Conservation (phyloP, 1,140 invertebrate species). For the Pectinophora gossypiella region DNA sequence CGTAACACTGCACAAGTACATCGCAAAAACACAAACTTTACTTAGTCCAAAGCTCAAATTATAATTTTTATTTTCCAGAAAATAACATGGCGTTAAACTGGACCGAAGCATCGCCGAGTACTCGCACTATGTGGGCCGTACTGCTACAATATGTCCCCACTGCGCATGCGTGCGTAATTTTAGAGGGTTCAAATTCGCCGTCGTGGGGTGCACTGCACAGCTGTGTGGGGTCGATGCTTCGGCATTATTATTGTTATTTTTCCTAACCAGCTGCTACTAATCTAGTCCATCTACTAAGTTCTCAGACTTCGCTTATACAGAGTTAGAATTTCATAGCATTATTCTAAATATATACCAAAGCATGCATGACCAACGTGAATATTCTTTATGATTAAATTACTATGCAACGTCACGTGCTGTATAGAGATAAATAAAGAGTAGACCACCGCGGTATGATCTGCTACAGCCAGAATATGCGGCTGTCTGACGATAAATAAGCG, state of each 20-base stretch:
- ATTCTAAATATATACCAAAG: background rate
- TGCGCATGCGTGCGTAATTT: conserved; percentile 62
- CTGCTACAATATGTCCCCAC: conserved; percentile 33
- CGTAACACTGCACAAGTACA: conserved; percentile 49
- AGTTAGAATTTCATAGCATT: too few species aligned
- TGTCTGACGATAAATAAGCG: conserved; percentile 32
- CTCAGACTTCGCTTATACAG: background rate
- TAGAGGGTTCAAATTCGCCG: conserved; percentile 52
- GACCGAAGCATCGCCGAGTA: conserved; percentile 48
- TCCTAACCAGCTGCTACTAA: background rate
- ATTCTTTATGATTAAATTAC: background rate
- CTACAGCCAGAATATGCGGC: background rate
- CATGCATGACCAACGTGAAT: conserved; percentile 5
- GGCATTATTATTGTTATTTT: background rate
- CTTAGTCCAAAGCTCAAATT: conserved; percentile 2
- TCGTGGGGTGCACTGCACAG: conserved; percentile 41
- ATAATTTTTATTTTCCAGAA: conserved; percentile 19
- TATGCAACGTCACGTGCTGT: background rate
- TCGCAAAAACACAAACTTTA: conserved; percentile 31
- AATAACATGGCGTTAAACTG: conserved; percentile 24
- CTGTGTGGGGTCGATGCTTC: conserved; percentile 5
- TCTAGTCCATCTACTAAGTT: background rate
- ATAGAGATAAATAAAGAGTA: conserved; percentile 23
- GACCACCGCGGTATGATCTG: conserved; percentile 29
- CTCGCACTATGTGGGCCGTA: conserved; percentile 30